Percentiles rank a stretch among this genome's conserved stretches.
Conservation (phyloP, 2,797 vertebrate genomes). For the Agapornis canus region DNA sequence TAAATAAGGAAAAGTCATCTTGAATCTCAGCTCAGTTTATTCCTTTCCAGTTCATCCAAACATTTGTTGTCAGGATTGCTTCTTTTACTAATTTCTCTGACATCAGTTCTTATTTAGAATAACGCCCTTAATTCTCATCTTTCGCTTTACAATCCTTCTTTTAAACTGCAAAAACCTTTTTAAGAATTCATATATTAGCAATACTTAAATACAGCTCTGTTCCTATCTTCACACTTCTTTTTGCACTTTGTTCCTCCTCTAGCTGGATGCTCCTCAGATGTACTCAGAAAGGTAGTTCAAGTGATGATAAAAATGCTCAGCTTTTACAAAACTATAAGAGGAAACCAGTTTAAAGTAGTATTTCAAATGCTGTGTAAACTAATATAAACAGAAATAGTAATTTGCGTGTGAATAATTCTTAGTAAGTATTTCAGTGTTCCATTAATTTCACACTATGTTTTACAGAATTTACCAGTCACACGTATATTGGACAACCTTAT, state of each 20-base stretch:
- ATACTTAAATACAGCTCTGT: neutral
- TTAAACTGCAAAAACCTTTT: neutral
- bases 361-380: neutral
- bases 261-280: neutral
- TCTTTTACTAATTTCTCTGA: neutral
- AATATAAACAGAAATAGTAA: neutral
- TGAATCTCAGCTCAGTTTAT: neutral
- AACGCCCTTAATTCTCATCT: neutral
- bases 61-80: neutral
- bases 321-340: neutral
- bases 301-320: neutral
- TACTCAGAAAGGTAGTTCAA: neutral
- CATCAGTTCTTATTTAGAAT: neutral
- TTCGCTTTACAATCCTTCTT: neutral
- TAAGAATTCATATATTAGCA: neutral
- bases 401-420: neutral
- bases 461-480: conserved; percentile 93
- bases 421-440: neutral
- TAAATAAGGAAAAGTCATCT: neutral
- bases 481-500: conserved; percentile 95
- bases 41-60: neutral
- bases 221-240: neutral
- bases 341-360: neutral
- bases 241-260: neutral
- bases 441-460: conserved; percentile 9